Conservation (phyloP, 1,140 invertebrate species). For the Lordiphosa stackelbergi region DNA sequence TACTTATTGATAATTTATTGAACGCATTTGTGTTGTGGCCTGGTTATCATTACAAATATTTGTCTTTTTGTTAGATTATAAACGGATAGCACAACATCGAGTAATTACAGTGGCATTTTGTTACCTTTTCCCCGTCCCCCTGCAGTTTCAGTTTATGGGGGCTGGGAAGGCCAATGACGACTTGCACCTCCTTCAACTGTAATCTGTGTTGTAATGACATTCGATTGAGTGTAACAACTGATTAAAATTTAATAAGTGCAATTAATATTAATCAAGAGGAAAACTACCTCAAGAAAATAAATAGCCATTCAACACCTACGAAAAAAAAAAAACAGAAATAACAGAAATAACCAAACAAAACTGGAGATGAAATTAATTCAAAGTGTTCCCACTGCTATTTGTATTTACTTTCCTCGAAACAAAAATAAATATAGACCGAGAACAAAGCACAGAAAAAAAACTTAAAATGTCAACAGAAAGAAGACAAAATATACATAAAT, state of each 20-base stretch:
- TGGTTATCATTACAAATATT: conserved; percentile 49
- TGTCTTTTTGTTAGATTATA: conserved; percentile 36
- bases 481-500: conserved; percentile 3
- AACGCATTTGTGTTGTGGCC: conserved; percentile 1
- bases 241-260: conserved; percentile 11
- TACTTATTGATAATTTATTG: conserved; percentile 15
- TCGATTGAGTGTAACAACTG: conserved; percentile 5
- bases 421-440: conserved; percentile 63
- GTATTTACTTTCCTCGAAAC: conserved; percentile 58
- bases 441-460: conserved; percentile 13
- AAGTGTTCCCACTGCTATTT: conserved; percentile 53
- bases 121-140: neutral
- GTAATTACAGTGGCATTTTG: conserved; percentile 30
- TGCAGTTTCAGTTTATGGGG: neutral
- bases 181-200: neutral
- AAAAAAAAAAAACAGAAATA: neutral
- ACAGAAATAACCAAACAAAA: conserved; percentile 1
- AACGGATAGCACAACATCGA: conserved; percentile 29
- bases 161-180: conserved; percentile 3
- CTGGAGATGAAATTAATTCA: conserved; percentile 45
- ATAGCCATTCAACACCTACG: neutral
- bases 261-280: conserved; percentile 1
- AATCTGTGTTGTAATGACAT: conserved; percentile 8
- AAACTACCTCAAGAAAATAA: conserved; percentile 8
- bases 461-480: conserved; percentile 7